A percentile compares a stretch with the other conserved stretches of the same genome.
phyloP scores from a whole-genome alignment of 2,113 vertebrate genomes.

The Phoxinus phoxinus region DNA sequence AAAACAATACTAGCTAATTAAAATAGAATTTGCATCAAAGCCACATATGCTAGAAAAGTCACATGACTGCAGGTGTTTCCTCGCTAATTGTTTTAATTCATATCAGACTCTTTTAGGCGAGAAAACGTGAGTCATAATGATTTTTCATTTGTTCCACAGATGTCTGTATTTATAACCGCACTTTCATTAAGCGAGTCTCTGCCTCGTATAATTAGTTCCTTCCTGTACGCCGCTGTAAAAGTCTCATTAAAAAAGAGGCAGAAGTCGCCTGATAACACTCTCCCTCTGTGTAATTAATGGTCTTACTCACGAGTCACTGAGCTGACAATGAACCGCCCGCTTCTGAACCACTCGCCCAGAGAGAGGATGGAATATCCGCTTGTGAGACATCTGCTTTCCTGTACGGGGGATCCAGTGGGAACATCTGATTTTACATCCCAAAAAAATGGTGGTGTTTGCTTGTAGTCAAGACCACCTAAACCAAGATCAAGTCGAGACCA shows the following conservation, averaged over 20 bases:
- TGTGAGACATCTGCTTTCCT: slow-evolving; percentile 49
- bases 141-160: slow-evolving; percentile 22
- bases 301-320: slow-evolving; percentile 43
- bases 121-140: neutral
- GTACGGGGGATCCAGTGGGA: neutral
- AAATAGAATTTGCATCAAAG: neutral
- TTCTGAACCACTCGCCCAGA: neutral
- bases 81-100: slow-evolving; percentile 18
- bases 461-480: no score
- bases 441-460: neutral
- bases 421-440: neutral
- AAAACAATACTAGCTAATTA: neutral
- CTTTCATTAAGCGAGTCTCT: slow-evolving; percentile 18
- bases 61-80: slow-evolving; percentile 8
- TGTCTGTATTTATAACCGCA: slow-evolving; percentile 34
- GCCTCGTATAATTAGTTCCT: slow-evolving; percentile 52
- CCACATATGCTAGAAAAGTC: neutral
- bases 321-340: slow-evolving; percentile 49
- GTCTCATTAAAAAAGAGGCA: slow-evolving; percentile 49
- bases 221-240: slow-evolving; percentile 43
- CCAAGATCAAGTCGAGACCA: no score
- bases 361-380: slow-evolving; percentile 10
- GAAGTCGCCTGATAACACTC: slow-evolving; percentile 53
- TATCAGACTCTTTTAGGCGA: neutral
- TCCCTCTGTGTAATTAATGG: slow-evolving; percentile 54